Percentiles rank a stretch among this genome's conserved stretches.
These are phyloP conservation scores for Paratilapia polleni DNA, from an alignment of 2,113 vertebrate species.

Conservation along the genomic window DNA sequence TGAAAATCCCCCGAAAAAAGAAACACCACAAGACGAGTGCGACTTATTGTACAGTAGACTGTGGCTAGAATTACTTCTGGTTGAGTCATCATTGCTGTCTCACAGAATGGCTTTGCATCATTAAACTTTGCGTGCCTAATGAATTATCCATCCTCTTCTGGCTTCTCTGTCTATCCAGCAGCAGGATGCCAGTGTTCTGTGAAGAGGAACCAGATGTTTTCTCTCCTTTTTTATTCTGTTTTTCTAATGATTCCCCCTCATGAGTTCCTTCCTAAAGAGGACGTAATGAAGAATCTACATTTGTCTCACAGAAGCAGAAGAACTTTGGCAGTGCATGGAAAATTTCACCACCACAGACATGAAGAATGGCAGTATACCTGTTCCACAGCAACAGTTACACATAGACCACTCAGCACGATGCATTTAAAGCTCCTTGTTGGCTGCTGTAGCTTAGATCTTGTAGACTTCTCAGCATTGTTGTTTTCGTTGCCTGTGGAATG, in stretches of 20 bases:
- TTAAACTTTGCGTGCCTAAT: conserved; percentile 36
- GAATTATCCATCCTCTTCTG: conserved; percentile 47
- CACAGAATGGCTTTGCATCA: conserved; percentile 19
- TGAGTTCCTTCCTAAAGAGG: conserved; percentile 26
- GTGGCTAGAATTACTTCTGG: conserved; percentile 24
- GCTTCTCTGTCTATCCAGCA: conserved; percentile 23
- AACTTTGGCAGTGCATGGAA: not conserved
- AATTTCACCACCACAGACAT: not conserved
- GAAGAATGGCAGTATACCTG: conserved; percentile 24
- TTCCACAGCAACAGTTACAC: conserved; percentile 38
- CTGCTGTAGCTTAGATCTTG: not conserved
- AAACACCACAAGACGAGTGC: not conserved
- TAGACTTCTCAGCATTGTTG: not conserved
- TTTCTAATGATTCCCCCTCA: conserved; percentile 3
- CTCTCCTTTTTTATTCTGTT: not conserved
- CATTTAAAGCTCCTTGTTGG: conserved; percentile 17
- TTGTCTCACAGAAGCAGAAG: not conserved
- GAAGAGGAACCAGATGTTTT: conserved; percentile 67
- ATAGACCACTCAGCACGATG: conserved; percentile 17
- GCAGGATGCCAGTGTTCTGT: conserved; percentile 21
- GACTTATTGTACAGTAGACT: conserved; percentile 7
- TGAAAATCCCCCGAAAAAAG: not conserved
- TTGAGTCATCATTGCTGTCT: conserved; percentile 46
- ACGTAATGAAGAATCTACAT: not conserved
- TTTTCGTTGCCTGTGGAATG: conserved; percentile 19